Base-by-base conservation (phyloP, 2,797 vertebrate genomes). In the Stomatorhinus walkeri region DNA sequence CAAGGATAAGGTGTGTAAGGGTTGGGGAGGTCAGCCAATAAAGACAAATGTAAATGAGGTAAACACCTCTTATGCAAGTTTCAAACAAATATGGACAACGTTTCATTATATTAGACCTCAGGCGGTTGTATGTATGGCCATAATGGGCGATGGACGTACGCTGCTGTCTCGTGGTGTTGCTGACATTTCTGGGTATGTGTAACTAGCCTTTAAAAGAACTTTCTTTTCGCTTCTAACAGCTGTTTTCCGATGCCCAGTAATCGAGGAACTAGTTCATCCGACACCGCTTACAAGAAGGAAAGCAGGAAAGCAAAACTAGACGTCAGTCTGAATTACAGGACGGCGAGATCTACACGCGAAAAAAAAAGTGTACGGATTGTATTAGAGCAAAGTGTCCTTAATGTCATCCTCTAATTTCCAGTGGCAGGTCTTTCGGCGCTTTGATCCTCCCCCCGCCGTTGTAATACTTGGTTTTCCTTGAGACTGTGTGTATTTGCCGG, bases 401-500 rank as follows among this genome's bases (percentile, higher is more conserved):
- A 76, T 76, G 68, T 76, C 68, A 76, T 76, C 68, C 32, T 76
- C 28, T 76, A 19, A 76, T 76, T 76, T 76, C 68, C 68, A 76
- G 68, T 36, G 68, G 68, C 68, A 76, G 68, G 68, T 76, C 68
- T 36, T 76, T 81, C 16, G 76, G 76, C 40, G 40, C 76, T 46
- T 81, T 81, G 76, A 46, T 81, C 40, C 76, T 85, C 40, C 48
- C 48, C n/a, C 48, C 10, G 16, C 51, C 43, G 56, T 68, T 59
- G 51, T 36, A 4, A 88, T 61, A 88, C 28, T n/a, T 81, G 56
- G 9, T 91, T 92, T 94, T 61, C 68, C 59, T 89, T 51, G 28
- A 84, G 93, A 92, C 92, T 90, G 92, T 91, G 92, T 93, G 92
- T 91, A 92, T 91, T 72, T 90, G 90, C 91, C 91, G 94, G n/a